A percentile compares a stretch with the other conserved stretches of the same genome.
phyloP scores from a whole-genome alignment of 2,113 vertebrate species.

The Amphiprion ocellaris region DNA sequence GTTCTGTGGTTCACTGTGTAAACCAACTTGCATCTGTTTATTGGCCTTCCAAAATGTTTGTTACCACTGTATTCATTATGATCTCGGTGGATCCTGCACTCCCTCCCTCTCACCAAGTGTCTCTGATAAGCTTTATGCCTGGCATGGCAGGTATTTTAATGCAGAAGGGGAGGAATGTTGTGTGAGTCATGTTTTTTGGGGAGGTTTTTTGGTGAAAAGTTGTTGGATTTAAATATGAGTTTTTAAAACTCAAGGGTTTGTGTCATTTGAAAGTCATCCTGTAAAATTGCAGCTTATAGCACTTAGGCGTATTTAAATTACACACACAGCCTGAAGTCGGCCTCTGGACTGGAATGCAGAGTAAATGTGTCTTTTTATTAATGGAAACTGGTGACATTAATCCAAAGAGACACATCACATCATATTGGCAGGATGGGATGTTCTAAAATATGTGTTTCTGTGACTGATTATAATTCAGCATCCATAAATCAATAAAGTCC shows the following conservation, averaged over 20 bases:
- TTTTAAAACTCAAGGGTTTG: neutral
- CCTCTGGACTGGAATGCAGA: neutral
- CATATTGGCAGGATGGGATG: neutral
- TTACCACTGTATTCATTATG: constrained; percentile 85
- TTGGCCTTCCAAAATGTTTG: constrained; percentile 88
- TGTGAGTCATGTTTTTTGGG: neutral
- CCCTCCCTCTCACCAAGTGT: constrained; percentile 11
- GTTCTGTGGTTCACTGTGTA: constrained; percentile 87
- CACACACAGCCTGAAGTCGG: neutral
- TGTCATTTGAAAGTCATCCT: constrained; percentile 6
- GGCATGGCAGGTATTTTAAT: constrained; percentile 36
- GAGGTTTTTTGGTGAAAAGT: neutral
- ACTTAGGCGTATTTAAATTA: neutral
- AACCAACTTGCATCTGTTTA: constrained; percentile 88
- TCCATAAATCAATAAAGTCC: neutral
- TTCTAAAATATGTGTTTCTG: neutral
- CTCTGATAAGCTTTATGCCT: constrained; percentile 21
- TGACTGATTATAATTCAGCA: neutral
- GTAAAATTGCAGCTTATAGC: neutral
- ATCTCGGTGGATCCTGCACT: constrained; percentile 70
- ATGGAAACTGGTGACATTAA: constrained; percentile 3
- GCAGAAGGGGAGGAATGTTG: neutral
- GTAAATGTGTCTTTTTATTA: neutral
- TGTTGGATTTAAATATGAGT: constrained; percentile 1
- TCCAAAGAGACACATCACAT: neutral